phyloP scores from a whole-genome alignment of 2,888 invertebrate species.

The Andrena praecox region DNA sequence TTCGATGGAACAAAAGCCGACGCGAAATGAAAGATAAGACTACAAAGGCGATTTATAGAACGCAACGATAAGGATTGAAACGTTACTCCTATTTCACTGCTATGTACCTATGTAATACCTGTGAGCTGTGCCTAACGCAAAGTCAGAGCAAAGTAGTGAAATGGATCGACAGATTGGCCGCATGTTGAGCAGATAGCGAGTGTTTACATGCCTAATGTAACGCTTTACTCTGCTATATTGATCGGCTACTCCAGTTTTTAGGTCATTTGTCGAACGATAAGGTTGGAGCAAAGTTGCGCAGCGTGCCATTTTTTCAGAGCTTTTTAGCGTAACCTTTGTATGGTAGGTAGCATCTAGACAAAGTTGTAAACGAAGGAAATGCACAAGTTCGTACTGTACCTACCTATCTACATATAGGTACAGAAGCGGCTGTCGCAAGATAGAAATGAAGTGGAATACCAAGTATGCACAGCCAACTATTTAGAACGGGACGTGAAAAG shows the following conservation, averaged over 20 bases:
- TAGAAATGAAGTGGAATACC: not conserved
- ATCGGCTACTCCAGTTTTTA: constrained; percentile 58
- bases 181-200: constrained; percentile 72
- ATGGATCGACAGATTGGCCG: constrained; percentile 73
- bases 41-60: no score
- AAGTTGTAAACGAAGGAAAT: not conserved
- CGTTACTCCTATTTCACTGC: no score
- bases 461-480: no score
- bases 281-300: constrained; percentile 3
- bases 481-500: not conserved
- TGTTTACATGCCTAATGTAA: constrained; percentile 82
- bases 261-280: constrained; percentile 26
- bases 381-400: not conserved
- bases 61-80: no score
- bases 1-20: no score
- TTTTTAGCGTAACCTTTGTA: no score
- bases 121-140: not conserved
- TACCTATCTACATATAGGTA: not conserved
- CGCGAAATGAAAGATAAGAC: no score
- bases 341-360: not conserved
- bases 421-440: not conserved
- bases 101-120: no score
- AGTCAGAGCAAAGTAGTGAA: constrained; percentile 23
- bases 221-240: constrained; percentile 65
- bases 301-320: not conserved